Percentiles rank a stretch among this genome's conserved stretches.
phyloP scores from a whole-genome alignment of 2,888 invertebrate genomes.

The Pristionchus mayeri region DNA sequence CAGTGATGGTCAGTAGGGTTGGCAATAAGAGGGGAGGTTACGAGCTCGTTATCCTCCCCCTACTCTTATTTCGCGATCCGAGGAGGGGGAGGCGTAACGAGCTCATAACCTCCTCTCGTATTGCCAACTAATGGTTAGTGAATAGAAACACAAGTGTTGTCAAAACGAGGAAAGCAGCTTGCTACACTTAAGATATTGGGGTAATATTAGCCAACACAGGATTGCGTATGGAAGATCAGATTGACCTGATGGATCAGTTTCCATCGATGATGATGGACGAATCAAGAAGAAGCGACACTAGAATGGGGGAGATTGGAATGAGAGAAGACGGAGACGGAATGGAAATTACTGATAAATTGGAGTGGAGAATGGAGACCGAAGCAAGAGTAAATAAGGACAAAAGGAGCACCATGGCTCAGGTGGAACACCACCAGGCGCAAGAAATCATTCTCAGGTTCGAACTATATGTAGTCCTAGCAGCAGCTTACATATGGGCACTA shows the following conservation, averaged over 20 bases:
- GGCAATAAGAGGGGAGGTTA: too few relatives aligned
- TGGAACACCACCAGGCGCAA: neutral
- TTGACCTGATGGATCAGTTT: conserved; percentile 5
- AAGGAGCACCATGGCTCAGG: conserved; percentile 17
- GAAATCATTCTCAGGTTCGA: neutral
- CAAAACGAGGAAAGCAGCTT: too few relatives aligned
- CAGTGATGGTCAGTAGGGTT: neutral
- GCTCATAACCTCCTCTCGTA: too few relatives aligned
- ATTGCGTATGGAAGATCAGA: neutral
- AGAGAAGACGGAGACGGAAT: conserved; percentile 2
- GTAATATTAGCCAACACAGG: neutral
- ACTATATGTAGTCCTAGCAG: too few relatives aligned
- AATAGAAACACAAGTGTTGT: neutral
- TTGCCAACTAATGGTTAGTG: neutral
- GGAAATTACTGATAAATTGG: neutral
- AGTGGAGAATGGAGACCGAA: conserved; percentile 16
- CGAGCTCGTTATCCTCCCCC: too few relatives aligned
- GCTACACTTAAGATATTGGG: too few relatives aligned
- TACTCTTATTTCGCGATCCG: too few relatives aligned
- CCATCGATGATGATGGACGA: neutral
- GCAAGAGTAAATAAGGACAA: conserved; percentile 17
- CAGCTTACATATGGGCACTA: too few relatives aligned
- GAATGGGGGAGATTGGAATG: neutral
- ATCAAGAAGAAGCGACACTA: conserved; percentile 2
- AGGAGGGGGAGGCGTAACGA: too few relatives aligned